Base-by-base conservation (phyloP, 1,140 invertebrate genomes). In the Phenacoccus solenopsis region DNA sequence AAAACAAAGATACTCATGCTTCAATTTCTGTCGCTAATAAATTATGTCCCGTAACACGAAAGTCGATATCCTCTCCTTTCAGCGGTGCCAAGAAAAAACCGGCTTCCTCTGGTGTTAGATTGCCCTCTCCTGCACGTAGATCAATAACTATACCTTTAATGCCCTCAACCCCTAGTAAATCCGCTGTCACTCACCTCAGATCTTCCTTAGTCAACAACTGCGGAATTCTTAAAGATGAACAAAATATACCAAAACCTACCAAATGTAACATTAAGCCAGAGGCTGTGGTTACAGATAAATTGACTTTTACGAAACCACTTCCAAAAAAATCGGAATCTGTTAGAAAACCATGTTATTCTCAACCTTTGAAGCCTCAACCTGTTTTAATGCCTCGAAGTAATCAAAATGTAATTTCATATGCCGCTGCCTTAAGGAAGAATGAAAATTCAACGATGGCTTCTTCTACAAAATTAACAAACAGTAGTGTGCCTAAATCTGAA, bases 261-360 rank as follows among this genome's bases (percentile, higher is more conserved):
- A 64, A 64, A 64, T 64, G 25, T 64, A 64, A 64, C 16, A 64
- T 64, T 64, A 64, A 64, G 25, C 59, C 59, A 24, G 59, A 64
- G 16, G 59, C 59, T 5, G 22, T 64, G 22, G 25, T 24, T 25
- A 25, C 10, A 9, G 59, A 64, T 16, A 64, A 27, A 24, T 25
- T 64, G 13, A 10, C 25, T 3, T 24, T 64, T 4, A 27, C 25
- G 21, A 64, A 64, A 64, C 25, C 59, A 16, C 10, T 24, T 5
- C 10, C 13, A 10, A 64, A 64, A 27, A 64, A 64, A 64, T 24
- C 13, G 22, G 59, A 64, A 10, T 25, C 21, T 9, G 10, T 24
- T 2, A 10, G 12, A 10, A 64, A 64, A 64, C 13, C 16, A 16
- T 16, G 9, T 25, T 10, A 20, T 25, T 5, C 21, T 27, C 59